Evolutionary conservation across 2,113 vertebrate species (phyloP).

Genomic region (Trachemys scripta): DNA sequence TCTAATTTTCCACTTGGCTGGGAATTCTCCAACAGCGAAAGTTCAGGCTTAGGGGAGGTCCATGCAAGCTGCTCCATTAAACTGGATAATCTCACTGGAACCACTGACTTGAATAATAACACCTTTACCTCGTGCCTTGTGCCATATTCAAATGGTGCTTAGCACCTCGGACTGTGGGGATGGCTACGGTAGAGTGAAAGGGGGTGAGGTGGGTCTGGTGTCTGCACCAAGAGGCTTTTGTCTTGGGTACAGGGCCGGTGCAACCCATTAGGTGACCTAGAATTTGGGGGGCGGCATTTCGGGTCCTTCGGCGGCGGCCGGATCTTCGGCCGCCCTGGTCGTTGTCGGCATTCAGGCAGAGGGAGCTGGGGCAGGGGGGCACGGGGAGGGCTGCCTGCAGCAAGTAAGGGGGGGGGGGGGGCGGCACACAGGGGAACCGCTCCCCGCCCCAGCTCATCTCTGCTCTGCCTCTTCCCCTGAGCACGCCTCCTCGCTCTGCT

Average conservation of each 20-base stretch:
- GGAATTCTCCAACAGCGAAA: constrained; percentile 80
- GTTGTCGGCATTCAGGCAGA: too few relatives aligned
- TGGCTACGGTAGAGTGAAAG: fast-evolving
- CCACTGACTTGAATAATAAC: constrained; percentile 94
- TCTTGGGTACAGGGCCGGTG: neutral
- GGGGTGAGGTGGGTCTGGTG: neutral
- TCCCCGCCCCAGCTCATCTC: too few relatives aligned
- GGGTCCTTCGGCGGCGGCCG: too few relatives aligned
- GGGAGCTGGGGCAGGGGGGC: too few relatives aligned
- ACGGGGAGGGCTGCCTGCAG: too few relatives aligned
- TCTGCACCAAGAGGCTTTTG: neutral
- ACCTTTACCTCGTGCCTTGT: constrained; percentile 75
- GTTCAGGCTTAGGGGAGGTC: constrained; percentile 81
- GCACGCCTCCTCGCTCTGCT: too few relatives aligned
- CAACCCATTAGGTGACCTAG: too few relatives aligned
- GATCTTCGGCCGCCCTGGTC: too few relatives aligned
- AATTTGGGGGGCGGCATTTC: too few relatives aligned
- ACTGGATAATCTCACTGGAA: constrained; percentile 90
- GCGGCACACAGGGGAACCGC: too few relatives aligned
- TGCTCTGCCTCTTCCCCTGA: too few relatives aligned
- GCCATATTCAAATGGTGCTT: constrained; percentile 37
- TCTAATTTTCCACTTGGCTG: constrained; percentile 90
- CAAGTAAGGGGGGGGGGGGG: too few relatives aligned
- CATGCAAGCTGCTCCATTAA: constrained; percentile 79
- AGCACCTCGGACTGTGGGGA: neutral